Evolutionary conservation across 2,888 invertebrate genomes (phyloP), one percentile per base, ranked within the genome.

Genomic region (Campopleginae sp.): DNA sequence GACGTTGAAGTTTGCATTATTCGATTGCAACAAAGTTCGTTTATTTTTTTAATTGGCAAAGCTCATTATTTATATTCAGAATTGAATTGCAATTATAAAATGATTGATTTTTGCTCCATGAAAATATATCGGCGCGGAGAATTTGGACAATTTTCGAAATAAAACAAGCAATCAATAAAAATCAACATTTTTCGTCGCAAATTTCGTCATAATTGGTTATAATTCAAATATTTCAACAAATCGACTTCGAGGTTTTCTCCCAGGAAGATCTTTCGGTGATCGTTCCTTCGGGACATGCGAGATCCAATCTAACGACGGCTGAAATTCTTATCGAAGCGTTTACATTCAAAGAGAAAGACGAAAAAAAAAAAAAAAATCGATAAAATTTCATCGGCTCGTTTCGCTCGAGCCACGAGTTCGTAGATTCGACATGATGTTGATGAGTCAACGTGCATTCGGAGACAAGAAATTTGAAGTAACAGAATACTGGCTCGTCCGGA

Each of bases 401-500:
- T 5, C 3, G 27, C 14, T 58, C 14, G 1, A 14, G 0, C 58
- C 27, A 4, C 14, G 58, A 58, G 14, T 27, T 58, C 27, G 27
- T 58, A 6, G 58, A 27, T 14, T 19, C 23, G 2, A 1, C 23
- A 14, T 44, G 4, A 19, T 31, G n/a, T 48, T 33, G 31, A 70
- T 44, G 48, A n/a, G 31, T 48, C 46, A 7, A 70, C 44, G 44
- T 17, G 44, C 31, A 44, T 58, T 61, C 14, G 38, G 51, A 31
- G 46, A 77, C 72, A 33, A 71, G 75, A 74, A 85, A 76, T 79
- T 70, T 46, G 38, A 54, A 70, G 65, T 75, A 71, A 79, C 65
- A 75, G 82, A 80, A 71, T 80, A 48, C 75, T 54, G 58, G 79
- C 71, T 76, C 38, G 75, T 76, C 51, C 65, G 27, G 70, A 75